A percentile compares a stretch with the other conserved stretches of the same genome.
Conservation (phyloP, 2,113 vertebrate species). For the Dolichotis patagonum region DNA sequence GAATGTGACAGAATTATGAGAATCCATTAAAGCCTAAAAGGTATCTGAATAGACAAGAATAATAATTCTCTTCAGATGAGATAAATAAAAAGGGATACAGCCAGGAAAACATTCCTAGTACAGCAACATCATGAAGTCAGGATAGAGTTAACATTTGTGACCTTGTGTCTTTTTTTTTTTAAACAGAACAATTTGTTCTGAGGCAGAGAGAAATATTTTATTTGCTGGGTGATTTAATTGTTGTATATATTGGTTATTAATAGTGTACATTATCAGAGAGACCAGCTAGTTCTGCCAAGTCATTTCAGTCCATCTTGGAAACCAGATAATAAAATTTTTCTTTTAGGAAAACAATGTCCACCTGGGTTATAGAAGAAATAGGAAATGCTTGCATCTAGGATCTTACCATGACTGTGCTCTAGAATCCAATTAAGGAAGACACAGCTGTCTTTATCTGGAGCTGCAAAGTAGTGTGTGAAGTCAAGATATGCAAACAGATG, state of each 20-base stretch:
- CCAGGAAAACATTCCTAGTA: not conserved
- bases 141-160: not conserved
- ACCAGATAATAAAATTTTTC: not conserved
- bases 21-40: not conserved
- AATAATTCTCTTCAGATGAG: not conserved
- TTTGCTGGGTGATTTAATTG: not conserved
- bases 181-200: not conserved
- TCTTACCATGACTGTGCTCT: not conserved
- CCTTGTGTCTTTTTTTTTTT: not conserved
- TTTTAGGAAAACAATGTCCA: not conserved
- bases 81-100: not conserved
- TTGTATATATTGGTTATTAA: not conserved
- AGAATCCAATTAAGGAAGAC: not conserved
- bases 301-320: not conserved
- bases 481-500: not conserved
- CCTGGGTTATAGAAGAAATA: not conserved
- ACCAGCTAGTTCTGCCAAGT: not conserved
- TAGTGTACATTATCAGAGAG: not conserved
- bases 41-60: not conserved
- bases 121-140: not conserved
- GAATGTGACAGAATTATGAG: not conserved
- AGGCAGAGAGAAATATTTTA: not conserved
- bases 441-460: not conserved
- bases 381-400: not conserved
- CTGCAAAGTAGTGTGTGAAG: not conserved